Base-by-base conservation (phyloP, 2,888 invertebrate genomes). In the Macrophya alboannulata region DNA sequence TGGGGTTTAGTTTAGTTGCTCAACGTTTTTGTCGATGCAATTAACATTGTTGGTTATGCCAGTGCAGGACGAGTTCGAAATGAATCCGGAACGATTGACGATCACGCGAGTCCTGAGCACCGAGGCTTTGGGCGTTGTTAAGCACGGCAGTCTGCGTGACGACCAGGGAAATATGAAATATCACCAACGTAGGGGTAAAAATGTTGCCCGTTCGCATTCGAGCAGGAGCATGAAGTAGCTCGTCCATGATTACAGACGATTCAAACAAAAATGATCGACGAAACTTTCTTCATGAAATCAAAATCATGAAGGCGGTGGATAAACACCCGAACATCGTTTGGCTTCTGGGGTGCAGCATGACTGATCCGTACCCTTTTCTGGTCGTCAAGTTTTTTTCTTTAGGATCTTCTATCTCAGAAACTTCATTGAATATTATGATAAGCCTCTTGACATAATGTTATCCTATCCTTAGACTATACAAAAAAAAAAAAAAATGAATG, bases 371-470 rank as follows among this genome's bases (percentile, higher is more conserved):
- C 25, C 96, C 95, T 5, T 95, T 97, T 91, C 94, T 98, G 84
- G 94, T 98, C 4, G 97, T 97, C 0, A 98, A 98, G 93, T 98
- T n/a, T n/a, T n/a, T n/a, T n/a, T n/a, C n/a, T n/a, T n/a, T n/a
- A n/a, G n/a, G n/a, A n/a, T n/a, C n/a, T n/a, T n/a, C n/a, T n/a
- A n/a, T n/a, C n/a, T n/a, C n/a, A n/a, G n/a, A n/a, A n/a, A n/a
- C n/a, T n/a, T n/a, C n/a, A n/a, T n/a, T n/a, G n/a, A n/a, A n/a
- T n/a, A n/a, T n/a, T n/a, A n/a, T n/a, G n/a, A n/a, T n/a, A n/a
- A n/a, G n/a, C n/a, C n/a, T n/a, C n/a, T n/a, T n/a, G n/a, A n/a
- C n/a, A n/a, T n/a, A n/a, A n/a, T n/a, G n/a, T n/a, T n/a, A n/a
- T n/a, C n/a, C n/a, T n/a, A n/a, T n/a, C n/a, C n/a, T n/a, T n/a